Base-by-base conservation (phyloP, 2,797 vertebrate genomes). In the Argyrosomus regius region DNA sequence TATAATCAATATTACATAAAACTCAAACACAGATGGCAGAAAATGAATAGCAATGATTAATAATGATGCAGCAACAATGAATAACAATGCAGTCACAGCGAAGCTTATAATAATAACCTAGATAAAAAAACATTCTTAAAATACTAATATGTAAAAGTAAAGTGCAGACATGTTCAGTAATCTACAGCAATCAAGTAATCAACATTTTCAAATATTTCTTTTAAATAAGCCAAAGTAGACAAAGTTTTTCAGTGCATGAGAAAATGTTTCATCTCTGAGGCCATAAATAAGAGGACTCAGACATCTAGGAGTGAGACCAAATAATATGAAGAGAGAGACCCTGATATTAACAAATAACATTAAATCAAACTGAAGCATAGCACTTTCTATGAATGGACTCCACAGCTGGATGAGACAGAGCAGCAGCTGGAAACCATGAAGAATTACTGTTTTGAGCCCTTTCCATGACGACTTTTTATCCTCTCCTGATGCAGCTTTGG, bases 401-500 rank as follows among this genome's bases (percentile, higher is more conserved):
- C 41, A 63, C 22, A 63, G 22, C n/a, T 63, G 41, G 14, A 46
- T 46, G 41, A 63, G 60, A 63, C 60, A 43, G 5, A 69, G 67
- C 39, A 69, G 41, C 41, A 69, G 53, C 67, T 69, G 67, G 53
- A 69, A 45, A 46, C 14, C 53, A 69, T 69, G 53, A 46, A 69
- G 52, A 45, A 57, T 46, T 20, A 69, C 66, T 4, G 66, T 69
- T 18, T 10, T 69, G 22, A 69, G 66, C 16, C 66, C 66, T 46
- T 57, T 69, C 31, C 39, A 7, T 9, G 80, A 53, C 22, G 88
- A 88, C 45, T 77, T 85, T 53, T 85, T 90, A 35, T 76, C 77
- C 22, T 89, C 85, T 20, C 67, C 80, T 31, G 88, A 91, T 22
- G 82, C 89, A 20, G 71, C 64, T 73, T 77, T 88, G 61, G 88